Evolutionary conservation across 1,140 invertebrate genomes (phyloP).

Genomic region (Drosophila obscura): DNA sequence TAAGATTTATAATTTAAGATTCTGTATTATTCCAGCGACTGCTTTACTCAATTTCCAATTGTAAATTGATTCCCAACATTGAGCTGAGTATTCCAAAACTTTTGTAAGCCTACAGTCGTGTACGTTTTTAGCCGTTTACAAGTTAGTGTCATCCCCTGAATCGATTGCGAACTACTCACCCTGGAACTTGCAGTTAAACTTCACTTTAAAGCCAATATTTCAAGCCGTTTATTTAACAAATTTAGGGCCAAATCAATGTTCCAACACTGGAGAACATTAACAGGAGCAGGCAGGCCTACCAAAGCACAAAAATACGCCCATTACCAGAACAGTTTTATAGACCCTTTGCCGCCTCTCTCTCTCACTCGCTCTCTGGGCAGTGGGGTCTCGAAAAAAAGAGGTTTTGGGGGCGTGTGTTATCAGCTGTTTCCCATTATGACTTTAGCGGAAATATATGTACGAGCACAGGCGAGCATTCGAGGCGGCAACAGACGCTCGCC

Average conservation of each 20-base stretch:
- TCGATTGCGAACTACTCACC: no score
- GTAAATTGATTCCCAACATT: no score
- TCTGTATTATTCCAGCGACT: not conserved
- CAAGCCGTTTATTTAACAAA: slow-evolving; percentile 3
- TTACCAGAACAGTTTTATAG: slow-evolving; percentile 39
- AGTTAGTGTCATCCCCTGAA: no score
- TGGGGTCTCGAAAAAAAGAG: slow-evolving; percentile 6
- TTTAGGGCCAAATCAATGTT: slow-evolving; percentile 31
- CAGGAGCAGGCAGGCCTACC: slow-evolving; percentile 1
- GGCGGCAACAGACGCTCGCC: slow-evolving; percentile 38
- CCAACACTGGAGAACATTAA: slow-evolving; percentile 3
- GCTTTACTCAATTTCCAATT: no score
- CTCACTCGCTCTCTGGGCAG: slow-evolving; percentile 1
- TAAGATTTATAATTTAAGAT: no score
- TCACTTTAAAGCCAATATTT: not conserved
- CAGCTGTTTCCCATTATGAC: slow-evolving; percentile 74
- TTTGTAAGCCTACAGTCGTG: no score
- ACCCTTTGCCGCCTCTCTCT: not conserved
- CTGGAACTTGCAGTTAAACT: not conserved
- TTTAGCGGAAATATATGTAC: slow-evolving; percentile 62
- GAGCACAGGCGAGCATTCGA: slow-evolving; percentile 29
- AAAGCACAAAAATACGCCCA: slow-evolving; percentile 29
- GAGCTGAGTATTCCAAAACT: no score
- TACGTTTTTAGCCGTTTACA: no score
- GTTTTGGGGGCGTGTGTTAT: slow-evolving; percentile 46